Conservation (phyloP, 2,113 vertebrate species). For the Malaclemys terrapin region DNA sequence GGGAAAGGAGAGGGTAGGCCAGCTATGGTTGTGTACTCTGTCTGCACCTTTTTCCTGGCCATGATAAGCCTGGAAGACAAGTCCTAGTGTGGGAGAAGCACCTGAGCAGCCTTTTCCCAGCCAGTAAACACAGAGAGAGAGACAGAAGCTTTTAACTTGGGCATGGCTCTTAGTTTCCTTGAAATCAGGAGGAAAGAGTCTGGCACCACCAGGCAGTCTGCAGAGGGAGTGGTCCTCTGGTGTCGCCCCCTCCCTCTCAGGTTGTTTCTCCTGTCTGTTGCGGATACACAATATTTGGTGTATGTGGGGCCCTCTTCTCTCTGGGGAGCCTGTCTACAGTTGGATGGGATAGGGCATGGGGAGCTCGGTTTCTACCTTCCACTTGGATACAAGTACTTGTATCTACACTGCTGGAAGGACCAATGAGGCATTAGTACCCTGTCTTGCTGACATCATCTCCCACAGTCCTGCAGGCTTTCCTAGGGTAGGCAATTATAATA, state of each 20-base stretch:
- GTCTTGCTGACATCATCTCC: not conserved
- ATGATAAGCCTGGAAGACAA: not conserved
- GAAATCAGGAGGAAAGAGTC: not conserved
- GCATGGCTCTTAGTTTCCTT: not conserved
- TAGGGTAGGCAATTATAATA: not conserved
- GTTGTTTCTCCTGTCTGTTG: too few species aligned
- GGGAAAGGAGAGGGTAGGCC: not conserved
- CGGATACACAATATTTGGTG: too few species aligned
- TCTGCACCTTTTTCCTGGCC: not conserved
- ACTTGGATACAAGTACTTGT: rapidly evolving
- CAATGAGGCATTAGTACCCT: not conserved
- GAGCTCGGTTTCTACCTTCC: not conserved
- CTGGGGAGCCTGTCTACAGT: not conserved
- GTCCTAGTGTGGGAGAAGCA: not conserved
- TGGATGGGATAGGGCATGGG: not conserved
- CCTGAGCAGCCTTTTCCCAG: not conserved
- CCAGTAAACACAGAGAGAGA: too few species aligned
- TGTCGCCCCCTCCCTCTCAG: too few species aligned
- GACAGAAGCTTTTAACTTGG: too few species aligned
- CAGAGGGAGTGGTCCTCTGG: too few species aligned
- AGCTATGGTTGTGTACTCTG: not conserved
- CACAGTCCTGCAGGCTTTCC: not conserved
- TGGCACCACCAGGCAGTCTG: too few species aligned
- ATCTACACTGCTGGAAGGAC: not conserved
- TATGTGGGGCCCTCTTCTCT: too few species aligned